A percentile compares a stretch with the other conserved stretches of the same genome.
phyloP scores from a whole-genome alignment of 2,888 invertebrate genomes.

The Lasioglossum leucozonium region DNA sequence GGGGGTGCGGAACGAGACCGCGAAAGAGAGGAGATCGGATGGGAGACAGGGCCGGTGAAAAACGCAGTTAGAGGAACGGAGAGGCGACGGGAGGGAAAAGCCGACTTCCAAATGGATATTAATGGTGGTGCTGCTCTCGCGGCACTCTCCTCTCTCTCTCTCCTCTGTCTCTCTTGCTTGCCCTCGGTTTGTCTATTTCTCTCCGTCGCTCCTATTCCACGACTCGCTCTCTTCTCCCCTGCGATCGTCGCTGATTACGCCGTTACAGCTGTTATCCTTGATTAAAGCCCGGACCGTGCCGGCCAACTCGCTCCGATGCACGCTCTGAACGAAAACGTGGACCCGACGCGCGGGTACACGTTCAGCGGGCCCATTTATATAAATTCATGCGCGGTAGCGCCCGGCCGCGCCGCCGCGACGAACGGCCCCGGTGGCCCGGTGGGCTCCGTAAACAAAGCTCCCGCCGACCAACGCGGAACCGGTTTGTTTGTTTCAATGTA shows the following conservation, averaged over 20 bases:
- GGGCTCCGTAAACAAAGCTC: conserved; percentile 75
- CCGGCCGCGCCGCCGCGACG: conserved; percentile 71
- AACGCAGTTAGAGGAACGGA: conserved; percentile 13
- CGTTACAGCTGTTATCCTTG: conserved; percentile 81
- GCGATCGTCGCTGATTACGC: conserved; percentile 80
- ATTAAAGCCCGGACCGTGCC: conserved; percentile 73
- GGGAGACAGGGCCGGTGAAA: conserved; percentile 24
- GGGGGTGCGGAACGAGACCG: not conserved
- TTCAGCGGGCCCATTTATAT: conserved; percentile 70
- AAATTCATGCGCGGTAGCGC: conserved; percentile 74
- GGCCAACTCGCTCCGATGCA: conserved; percentile 36
- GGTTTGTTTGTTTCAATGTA: conserved; percentile 64
- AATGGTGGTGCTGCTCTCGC: conserved; percentile 76
- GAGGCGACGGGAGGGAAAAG: conserved; percentile 55
- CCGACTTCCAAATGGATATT: conserved; percentile 79
- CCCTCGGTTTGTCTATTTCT: conserved; percentile 38
- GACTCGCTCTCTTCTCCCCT: not conserved
- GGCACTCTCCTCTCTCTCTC: conserved; percentile 60
- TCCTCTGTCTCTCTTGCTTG: not conserved
- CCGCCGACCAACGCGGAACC: conserved; percentile 66
- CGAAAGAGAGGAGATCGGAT: conserved; percentile 25
- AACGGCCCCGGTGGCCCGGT: conserved; percentile 68
- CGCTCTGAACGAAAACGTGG: conserved; percentile 56
- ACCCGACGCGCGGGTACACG: conserved; percentile 5
- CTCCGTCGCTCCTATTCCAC: not conserved